Base-by-base conservation (phyloP, 30 jellyfish, hydroid and myxozoan species). In the Pseudorhiza aurosa region DNA sequence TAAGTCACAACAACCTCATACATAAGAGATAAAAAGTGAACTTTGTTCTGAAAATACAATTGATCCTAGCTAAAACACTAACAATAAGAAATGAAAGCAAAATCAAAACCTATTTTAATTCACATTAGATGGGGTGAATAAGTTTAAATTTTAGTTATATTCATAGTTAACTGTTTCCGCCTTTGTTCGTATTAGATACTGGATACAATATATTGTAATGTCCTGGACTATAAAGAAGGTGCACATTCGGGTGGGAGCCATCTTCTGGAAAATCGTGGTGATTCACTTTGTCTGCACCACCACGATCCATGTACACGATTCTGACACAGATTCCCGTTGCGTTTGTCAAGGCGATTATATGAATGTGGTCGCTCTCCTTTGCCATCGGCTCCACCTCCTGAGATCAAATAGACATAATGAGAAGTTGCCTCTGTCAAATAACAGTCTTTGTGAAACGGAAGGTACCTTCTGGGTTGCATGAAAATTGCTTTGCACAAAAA, bases 371-470 rank as follows among this genome's bases (percentile, higher is more conserved):
- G 65, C 98, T 92, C 49, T 92, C 98, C 64, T 81, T 92, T 17
- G 98, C 98, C 98, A 92, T 92, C 43, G 98, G 98, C 36, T 92
- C 98, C 35, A 92, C 98, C 62, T 92, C 98, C 98, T 92, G 76
- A 1, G 25, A 53, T 31, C 77, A 64, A 2, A n/a, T n/a, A n/a
- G n/a, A n/a, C n/a, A n/a, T n/a, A n/a, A n/a, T n/a, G n/a, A n/a
- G n/a, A n/a, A n/a, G n/a, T n/a, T n/a, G n/a, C n/a, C n/a, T n/a
- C n/a, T n/a, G n/a, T n/a, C n/a, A n/a, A n/a, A n/a, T n/a, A n/a
- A n/a, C n/a, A n/a, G n/a, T n/a, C n/a, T n/a, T n/a, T n/a, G n/a
- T n/a, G n/a, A n/a, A n/a, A n/a, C n/a, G n/a, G n/a, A n/a, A n/a
- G n/a, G n/a, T n/a, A n/a, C n/a, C n/a, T n/a, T n/a, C n/a, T n/a